Conservation (phyloP, 1,140 invertebrate genomes). For the Drosophila tani region DNA sequence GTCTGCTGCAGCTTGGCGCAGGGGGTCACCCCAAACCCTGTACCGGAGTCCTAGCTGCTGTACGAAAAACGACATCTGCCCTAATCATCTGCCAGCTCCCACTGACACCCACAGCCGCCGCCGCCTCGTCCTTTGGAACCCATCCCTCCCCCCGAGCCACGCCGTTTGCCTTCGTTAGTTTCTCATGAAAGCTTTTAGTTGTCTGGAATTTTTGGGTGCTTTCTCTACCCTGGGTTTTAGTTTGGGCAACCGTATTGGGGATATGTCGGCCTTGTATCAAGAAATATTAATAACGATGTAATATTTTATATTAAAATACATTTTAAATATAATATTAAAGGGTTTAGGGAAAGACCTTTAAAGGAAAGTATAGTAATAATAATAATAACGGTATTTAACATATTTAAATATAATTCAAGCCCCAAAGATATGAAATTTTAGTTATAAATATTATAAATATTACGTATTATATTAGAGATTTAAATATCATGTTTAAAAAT, state of each 20-base stretch:
- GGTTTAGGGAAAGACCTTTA: background rate
- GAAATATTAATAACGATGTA: background rate
- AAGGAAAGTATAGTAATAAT: background rate
- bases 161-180: slow-evolving; percentile 61
- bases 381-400: background rate
- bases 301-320: background rate
- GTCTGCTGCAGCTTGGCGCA: slow-evolving; percentile 66
- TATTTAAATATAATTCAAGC: no score
- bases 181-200: slow-evolving; percentile 81
- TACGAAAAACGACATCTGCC: slow-evolving; percentile 72
- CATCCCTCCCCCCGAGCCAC: background rate
- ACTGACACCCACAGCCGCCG: slow-evolving; percentile 5
- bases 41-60: slow-evolving; percentile 12
- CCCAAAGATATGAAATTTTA: no score
- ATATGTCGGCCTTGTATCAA: background rate
- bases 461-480: no score
- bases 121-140: background rate
- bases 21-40: slow-evolving; percentile 1
- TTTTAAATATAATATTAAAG: background rate
- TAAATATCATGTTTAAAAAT: no score
- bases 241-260: background rate
- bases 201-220: slow-evolving; percentile 76
- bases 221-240: slow-evolving; percentile 36
- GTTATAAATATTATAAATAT: no score
- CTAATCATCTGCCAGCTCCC: slow-evolving; percentile 63